These are phyloP conservation scores for Bhutanitis thaidina DNA, from an alignment of 2,888 invertebrate genomes.

Conservation along the genomic window DNA sequence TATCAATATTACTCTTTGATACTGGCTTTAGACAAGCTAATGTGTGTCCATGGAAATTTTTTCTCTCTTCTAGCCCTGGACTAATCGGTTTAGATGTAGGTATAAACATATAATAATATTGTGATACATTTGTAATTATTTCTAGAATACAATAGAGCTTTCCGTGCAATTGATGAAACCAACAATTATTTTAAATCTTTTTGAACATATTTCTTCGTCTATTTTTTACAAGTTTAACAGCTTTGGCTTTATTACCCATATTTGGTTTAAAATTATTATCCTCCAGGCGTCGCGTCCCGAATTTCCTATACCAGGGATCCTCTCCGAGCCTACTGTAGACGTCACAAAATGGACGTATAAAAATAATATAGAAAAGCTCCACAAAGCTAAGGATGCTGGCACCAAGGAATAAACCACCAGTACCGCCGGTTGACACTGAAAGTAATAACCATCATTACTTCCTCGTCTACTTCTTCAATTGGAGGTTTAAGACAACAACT, in stretches of 20 bases:
- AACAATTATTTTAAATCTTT: too few species aligned
- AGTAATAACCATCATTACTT: not conserved
- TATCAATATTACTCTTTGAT: too few species aligned
- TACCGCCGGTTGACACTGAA: constrained; percentile 83
- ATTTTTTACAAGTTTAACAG: not conserved
- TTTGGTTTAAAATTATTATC: constrained; percentile 47
- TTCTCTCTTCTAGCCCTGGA: too few species aligned
- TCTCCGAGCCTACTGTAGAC: constrained; percentile 64
- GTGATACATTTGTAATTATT: too few species aligned
- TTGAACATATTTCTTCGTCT: not conserved
- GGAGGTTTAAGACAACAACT: too few species aligned
- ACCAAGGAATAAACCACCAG: constrained; percentile 82
- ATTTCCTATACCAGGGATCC: constrained; percentile 64
- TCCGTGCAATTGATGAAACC: too few species aligned
- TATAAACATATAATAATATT: too few species aligned
- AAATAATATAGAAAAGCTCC: constrained; percentile 81
- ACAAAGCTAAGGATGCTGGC: constrained; percentile 84
- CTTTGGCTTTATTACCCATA: not conserved
- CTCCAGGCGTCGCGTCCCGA: constrained; percentile 49
- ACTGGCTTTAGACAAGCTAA: too few species aligned
- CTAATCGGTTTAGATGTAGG: too few species aligned
- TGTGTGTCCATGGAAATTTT: too few species aligned
- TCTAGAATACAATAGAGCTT: not conserved
- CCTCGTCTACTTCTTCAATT: too few species aligned
- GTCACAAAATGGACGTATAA: constrained; percentile 66